A percentile compares a stretch with the other conserved stretches of the same genome.
These are phyloP conservation scores for Parasteatoda lunata DNA, from an alignment of 2,888 invertebrate genomes.

Conservation along the genomic window DNA sequence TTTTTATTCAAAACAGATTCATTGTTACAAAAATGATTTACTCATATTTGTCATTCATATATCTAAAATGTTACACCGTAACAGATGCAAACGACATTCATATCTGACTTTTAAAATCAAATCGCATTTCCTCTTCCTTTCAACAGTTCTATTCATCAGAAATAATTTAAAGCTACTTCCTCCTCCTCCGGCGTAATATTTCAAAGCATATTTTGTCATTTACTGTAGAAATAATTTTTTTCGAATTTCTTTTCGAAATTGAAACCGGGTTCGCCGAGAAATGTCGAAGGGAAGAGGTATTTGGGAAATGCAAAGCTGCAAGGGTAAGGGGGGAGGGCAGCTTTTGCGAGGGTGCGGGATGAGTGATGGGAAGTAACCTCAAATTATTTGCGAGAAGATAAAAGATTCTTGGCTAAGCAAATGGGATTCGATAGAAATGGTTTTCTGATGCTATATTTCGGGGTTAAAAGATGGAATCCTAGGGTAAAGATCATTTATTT, in stretches of 20 bases:
- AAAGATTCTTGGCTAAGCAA: slow-evolving; percentile 60
- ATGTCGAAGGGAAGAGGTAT: slow-evolving; percentile 38
- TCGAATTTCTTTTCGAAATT: neutral
- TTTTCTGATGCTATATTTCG: slow-evolving; percentile 67
- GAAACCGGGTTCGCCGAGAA: neutral
- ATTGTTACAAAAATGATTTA: no score
- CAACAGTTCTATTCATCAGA: neutral
- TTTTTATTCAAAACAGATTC: no score
- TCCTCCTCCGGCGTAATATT: slow-evolving; percentile 16
- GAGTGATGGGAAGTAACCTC: slow-evolving; percentile 56
- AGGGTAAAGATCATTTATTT: slow-evolving; percentile 55
- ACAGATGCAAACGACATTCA: no score
- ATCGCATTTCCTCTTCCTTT: no score
- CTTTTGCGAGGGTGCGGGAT: neutral
- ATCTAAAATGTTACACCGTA: no score
- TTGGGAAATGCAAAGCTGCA: slow-evolving; percentile 50
- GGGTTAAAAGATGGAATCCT: slow-evolving; percentile 67
- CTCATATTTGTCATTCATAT: no score
- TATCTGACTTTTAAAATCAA: no score
- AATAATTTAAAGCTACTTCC: neutral
- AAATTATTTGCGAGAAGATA: slow-evolving; percentile 67
- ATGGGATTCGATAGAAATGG: slow-evolving; percentile 68
- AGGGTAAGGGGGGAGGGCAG: neutral
- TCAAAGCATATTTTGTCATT: slow-evolving; percentile 23
- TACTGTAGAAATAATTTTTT: neutral